A percentile compares a stretch with the other conserved stretches of the same genome.
Evolutionary conservation across 64 coral and sea anemone species (phyloP).

Genomic region (Porites lutea): DNA sequence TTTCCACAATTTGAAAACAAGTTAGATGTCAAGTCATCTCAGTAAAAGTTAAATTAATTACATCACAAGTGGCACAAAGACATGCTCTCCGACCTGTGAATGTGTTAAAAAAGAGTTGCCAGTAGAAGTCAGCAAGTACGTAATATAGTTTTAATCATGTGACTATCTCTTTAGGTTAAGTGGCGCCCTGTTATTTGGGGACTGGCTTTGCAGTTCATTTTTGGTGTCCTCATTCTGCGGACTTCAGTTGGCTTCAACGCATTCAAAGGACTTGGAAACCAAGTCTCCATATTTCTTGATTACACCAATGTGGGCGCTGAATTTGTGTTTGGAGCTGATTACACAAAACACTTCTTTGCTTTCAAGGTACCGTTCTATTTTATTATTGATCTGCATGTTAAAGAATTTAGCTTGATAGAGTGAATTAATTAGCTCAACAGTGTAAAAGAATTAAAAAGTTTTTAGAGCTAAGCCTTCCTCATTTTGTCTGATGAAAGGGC

Average conservation of each 20-base stretch:
- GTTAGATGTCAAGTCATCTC: too few species aligned
- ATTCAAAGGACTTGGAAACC: conserved; percentile 85
- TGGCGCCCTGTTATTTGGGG: conserved; percentile 97
- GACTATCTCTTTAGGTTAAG: conserved; percentile 64
- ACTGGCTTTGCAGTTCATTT: conserved; percentile 86
- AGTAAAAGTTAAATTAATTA: too few species aligned
- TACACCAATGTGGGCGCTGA: conserved; percentile 74
- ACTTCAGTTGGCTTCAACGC: conserved; percentile 68
- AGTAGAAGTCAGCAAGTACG: too few species aligned
- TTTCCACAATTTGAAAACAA: too few species aligned
- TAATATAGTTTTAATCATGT: not conserved
- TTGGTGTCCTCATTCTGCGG: conserved; percentile 86
- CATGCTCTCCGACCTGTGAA: too few species aligned
- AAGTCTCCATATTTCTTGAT: conserved; percentile 80
- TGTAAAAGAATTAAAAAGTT: too few species aligned
- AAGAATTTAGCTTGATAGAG: too few species aligned
- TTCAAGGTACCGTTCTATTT: conserved; percentile 72
- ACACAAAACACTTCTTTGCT: conserved; percentile 78
- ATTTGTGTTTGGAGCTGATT: conserved; percentile 92
- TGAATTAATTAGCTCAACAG: too few species aligned
- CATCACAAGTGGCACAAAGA: too few species aligned
- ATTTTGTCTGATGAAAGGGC: too few species aligned
- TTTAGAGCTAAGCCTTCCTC: too few species aligned
- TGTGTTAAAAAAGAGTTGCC: too few species aligned
- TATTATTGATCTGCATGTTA: not conserved